Conservation (phyloP, 2,888 invertebrate genomes). For the Polyommatus icarus region DNA sequence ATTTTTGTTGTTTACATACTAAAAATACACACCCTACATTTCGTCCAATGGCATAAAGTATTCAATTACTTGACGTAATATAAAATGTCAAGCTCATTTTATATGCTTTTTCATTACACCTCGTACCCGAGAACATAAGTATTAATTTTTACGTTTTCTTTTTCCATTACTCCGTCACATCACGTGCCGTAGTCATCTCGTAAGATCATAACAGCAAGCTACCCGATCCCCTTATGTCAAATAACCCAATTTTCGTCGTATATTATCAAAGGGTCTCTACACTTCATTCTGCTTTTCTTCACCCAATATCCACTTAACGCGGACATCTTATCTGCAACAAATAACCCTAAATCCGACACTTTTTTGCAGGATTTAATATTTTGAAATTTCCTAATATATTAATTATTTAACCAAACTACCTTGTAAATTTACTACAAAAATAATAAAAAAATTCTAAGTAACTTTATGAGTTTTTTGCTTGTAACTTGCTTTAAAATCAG, state of each 20-base stretch:
- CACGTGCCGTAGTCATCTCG: slow-evolving; percentile 15
- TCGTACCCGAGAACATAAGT: background rate
- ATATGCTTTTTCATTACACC: background rate
- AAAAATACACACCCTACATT: background rate
- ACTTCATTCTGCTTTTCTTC: slow-evolving; percentile 14
- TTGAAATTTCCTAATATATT: background rate
- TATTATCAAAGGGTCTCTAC: slow-evolving; percentile 17
- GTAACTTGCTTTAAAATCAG: too few species aligned
- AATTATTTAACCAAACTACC: background rate
- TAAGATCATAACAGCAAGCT: slow-evolving; percentile 22
- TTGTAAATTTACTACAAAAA: too few species aligned
- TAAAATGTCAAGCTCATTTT: background rate
- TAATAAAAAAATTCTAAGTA: too few species aligned
- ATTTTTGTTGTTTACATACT: background rate
- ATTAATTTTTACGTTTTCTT: slow-evolving; percentile 21
- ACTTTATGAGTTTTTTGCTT: too few species aligned
- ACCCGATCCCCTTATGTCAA: slow-evolving; percentile 23
- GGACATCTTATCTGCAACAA: slow-evolving; percentile 9
- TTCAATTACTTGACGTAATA: background rate
- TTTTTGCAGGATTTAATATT: background rate
- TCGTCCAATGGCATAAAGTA: background rate
- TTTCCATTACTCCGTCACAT: background rate
- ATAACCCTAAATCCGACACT: background rate
- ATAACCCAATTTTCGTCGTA: slow-evolving; percentile 28
- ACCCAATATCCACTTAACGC: slow-evolving; percentile 6